Evolutionary conservation across 2,113 vertebrate species (phyloP), one percentile per base, ranked within the genome.

Genomic region (Zosterops lateralis): DNA sequence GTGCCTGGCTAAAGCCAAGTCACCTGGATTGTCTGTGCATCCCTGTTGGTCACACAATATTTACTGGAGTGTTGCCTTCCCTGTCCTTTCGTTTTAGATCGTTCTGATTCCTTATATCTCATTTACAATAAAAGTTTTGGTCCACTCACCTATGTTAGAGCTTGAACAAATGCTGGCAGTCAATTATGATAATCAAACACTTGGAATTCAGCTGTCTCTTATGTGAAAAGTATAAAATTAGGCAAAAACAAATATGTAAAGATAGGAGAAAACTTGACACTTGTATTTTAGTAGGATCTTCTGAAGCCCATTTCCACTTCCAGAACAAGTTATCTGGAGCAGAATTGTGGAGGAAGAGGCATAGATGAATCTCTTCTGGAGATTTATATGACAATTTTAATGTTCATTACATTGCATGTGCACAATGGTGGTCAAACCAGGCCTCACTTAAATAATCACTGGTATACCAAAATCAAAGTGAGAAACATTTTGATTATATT

Each of bases 311-410:
- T 75, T 85, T 92, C 47, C 19, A 87, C 11, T 22, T 56, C 64
- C 10, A 73, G 6, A 28, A n/a, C 32, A 60, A 73, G 44, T 26
- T 38, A 70, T 7, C 38, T 80, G 36, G 13, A 64, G 26, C 1
- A 12, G 48, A 73, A 89, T 1, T 53, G 24, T 22, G 4, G 9
- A 65, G 14, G 15, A 15, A 8, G 4, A 0, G 8, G 5, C 9
- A n/a, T 32, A 40, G 25, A 29, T 31, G 71, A 53, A 66, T 73
- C 42, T 84, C 7, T 53, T 28, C 19, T 58, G 38, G 11, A 48
- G 3, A 57, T 73, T 68, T 56, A 71, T 31, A 48, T 87, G 36
- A 50, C 9, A 67, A 54, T 66, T 62, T 45, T 71, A 68, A 64
- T 24, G 10, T 56, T 45, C 4, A 31, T 81, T 74, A 24, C 36